These are phyloP conservation scores for Heliconius hortense DNA, from an alignment of 2,888 invertebrate genomes.

Conservation along the genomic window DNA sequence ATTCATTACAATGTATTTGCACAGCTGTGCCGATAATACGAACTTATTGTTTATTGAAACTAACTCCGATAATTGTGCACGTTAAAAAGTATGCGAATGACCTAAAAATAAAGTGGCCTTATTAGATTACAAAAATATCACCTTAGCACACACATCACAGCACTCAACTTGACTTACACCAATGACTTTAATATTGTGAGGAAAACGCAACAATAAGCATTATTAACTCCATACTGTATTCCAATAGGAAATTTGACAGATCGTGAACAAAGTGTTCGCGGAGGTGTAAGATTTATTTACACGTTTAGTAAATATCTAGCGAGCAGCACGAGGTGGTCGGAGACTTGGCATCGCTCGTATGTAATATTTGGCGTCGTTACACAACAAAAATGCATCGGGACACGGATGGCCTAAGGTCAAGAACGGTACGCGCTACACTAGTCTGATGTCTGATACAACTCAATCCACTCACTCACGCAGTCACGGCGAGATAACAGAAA, in stretches of 20 bases:
- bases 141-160: not conserved
- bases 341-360: constrained; percentile 69
- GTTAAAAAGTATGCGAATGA: constrained; percentile 28
- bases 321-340: constrained; percentile 38
- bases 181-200: not conserved
- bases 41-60: constrained; percentile 38
- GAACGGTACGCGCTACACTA: constrained; percentile 58
- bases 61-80: constrained; percentile 36
- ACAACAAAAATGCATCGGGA: constrained; percentile 68
- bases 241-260: constrained; percentile 48
- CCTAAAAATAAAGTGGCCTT: constrained; percentile 42
- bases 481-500: constrained; percentile 42
- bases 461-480: constrained; percentile 57
- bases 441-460: constrained; percentile 43
- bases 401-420: constrained; percentile 74
- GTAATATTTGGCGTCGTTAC: constrained; percentile 75
- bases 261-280: constrained; percentile 24
- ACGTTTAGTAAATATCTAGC: constrained; percentile 36
- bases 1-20: constrained; percentile 48
- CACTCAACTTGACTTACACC: constrained; percentile 22
- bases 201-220: constrained; percentile 30
- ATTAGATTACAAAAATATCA: constrained; percentile 21
- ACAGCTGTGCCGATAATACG: constrained; percentile 48
- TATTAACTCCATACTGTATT: constrained; percentile 26
- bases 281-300: constrained; percentile 34